A percentile compares a stretch with the other conserved stretches of the same genome.
phyloP scores from a whole-genome alignment of 2,888 invertebrate species.

The Drosophila austrosaltans region DNA sequence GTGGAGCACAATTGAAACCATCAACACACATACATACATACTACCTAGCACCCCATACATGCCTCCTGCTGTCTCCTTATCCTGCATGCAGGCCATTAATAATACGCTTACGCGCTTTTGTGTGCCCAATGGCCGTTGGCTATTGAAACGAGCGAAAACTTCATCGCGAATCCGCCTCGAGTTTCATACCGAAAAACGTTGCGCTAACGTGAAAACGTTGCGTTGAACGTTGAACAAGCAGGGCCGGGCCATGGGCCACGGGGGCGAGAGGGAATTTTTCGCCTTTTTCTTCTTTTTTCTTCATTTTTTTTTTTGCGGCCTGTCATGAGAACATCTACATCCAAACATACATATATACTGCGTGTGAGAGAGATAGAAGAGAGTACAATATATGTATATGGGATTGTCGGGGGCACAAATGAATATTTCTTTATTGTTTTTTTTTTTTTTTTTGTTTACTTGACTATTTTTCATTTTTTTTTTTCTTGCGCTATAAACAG shows the following conservation, averaged over 20 bases:
- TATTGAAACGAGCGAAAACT: constrained; percentile 8
- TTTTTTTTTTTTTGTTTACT: constrained; percentile 25
- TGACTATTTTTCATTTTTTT: neutral
- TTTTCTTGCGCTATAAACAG: neutral
- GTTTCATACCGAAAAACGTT: constrained; percentile 14
- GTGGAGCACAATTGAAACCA: constrained; percentile 58
- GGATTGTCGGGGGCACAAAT: neutral
- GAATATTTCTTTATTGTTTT: constrained; percentile 24
- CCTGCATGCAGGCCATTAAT: constrained; percentile 61
- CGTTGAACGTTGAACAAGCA: neutral
- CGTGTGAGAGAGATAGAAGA: neutral
- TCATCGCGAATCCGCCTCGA: constrained; percentile 18
- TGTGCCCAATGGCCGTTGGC: constrained; percentile 34
- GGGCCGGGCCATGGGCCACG: neutral
- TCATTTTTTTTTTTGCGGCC: constrained; percentile 9
- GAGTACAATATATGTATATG: constrained; percentile 8
- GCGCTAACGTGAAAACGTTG: neutral
- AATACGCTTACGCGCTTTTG: constrained; percentile 79
- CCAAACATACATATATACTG: neutral
- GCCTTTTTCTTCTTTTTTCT: no score
- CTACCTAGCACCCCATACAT: neutral
- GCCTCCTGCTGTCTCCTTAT: constrained; percentile 12
- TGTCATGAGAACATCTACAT: constrained; percentile 16
- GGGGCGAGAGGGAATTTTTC: neutral
- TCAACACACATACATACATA: constrained; percentile 26